Evolutionary conservation across 2,888 invertebrate genomes (phyloP), one percentile per base, ranked within the genome.

Genomic region (Rotaria magnacalcarata): DNA sequence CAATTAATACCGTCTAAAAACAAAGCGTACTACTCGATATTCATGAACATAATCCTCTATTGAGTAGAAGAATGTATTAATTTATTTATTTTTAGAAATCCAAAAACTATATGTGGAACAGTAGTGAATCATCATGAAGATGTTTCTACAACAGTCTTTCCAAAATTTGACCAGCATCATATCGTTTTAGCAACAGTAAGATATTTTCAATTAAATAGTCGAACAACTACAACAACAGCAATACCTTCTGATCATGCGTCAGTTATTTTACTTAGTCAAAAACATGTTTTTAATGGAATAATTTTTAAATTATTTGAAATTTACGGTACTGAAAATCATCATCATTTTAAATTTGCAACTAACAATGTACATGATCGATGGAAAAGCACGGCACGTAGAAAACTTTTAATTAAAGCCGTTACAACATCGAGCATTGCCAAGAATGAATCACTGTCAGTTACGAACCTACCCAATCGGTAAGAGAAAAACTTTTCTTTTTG

Each of bases 271-370:
- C 92, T 98, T 19, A 98, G 99, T 91, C 99, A 99, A 91, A 99
- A 98, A 91, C 93, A 99, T 87, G 96, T 95, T 91, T 96, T 97
- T 0, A 98, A 99, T 90, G 99, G 99, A 0, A 93, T 99, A 11
- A 95, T 96, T 90, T 99, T 98, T 91, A 93, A 99, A 86, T 92
- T 99, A 87, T 99, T 98, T 92, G 99, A 99, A 92, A 97, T 99
- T 89, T 99, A 99, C 91, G 99, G 99, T 34, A 97, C 99, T 89
- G 99, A 99, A 92, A 99, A 99, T 54, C 54, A 74, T 54, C 54
- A 74, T 27, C 41, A 41, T 16, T 85, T 56, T 24, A 85, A 84
- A 54, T 56, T 27, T 5, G 7, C 43, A 58, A 16, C 92, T 98
- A 99, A 92, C 95, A 95, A 89, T 93, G 94, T 85, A 96, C 96